Evolutionary conservation across 2,888 invertebrate species (phyloP).

Genomic region (Drosophila ustulata): DNA sequence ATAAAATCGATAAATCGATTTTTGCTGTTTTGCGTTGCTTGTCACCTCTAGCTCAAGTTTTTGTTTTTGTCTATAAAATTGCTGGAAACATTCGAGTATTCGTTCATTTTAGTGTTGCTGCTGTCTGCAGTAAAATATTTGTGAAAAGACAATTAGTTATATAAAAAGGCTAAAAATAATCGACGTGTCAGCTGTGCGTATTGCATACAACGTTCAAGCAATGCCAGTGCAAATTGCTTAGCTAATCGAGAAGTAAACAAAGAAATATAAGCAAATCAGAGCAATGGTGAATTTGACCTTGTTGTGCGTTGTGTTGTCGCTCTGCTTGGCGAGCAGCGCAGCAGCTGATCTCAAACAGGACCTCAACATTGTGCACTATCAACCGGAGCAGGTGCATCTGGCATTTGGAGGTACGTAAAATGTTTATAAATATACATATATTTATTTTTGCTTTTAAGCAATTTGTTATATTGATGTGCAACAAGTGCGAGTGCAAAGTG

Average conservation of each 20-base stretch:
- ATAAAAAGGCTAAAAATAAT: not conserved
- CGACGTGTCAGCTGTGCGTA: not conserved
- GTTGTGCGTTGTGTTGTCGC: constrained; percentile 37
- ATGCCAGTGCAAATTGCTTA: constrained; percentile 34
- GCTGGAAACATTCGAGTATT: constrained; percentile 41
- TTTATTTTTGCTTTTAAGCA: not conserved
- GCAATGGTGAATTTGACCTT: constrained; percentile 47
- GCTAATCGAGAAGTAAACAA: constrained; percentile 22
- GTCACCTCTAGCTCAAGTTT: not conserved
- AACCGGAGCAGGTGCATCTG: constrained; percentile 90
- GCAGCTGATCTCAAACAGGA: not conserved
- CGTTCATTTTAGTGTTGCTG: constrained; percentile 29
- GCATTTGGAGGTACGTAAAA: constrained; percentile 87
- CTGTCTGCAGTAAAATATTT: constrained; percentile 11
- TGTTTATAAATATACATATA: constrained; percentile 9
- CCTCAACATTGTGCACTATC: constrained; percentile 84
- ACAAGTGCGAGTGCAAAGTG: constrained; percentile 3
- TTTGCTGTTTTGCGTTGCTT: not conserved
- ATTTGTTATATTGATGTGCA: not conserved
- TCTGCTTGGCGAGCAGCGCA: constrained; percentile 20
- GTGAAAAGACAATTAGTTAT: not conserved
- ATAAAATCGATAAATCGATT: constrained; percentile 13
- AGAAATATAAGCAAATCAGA: constrained; percentile 2
- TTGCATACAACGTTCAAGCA: constrained; percentile 7
- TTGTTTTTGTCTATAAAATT: constrained; percentile 63